phyloP scores from a whole-genome alignment of 2,888 invertebrate genomes.

The Nebria brevicollis region DNA sequence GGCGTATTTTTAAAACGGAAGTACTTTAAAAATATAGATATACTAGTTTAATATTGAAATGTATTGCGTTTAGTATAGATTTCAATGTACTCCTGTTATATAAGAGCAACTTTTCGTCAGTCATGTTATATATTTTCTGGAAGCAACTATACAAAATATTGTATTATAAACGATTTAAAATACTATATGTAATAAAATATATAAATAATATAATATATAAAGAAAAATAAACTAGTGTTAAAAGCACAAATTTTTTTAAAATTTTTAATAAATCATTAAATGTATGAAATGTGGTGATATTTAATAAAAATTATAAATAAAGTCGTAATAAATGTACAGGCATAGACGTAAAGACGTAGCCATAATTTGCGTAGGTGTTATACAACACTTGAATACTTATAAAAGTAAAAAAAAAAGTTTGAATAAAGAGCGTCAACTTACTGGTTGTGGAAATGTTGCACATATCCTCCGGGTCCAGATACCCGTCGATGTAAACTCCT shows the following conservation, averaged over 20 bases:
- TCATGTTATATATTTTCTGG: neutral
- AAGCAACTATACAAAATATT: neutral
- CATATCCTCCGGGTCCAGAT: slow-evolving; percentile 64
- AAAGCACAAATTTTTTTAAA: too few relatives aligned
- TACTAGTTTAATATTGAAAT: neutral
- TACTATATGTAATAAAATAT: too few relatives aligned
- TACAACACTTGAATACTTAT: neutral
- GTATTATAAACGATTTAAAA: too few relatives aligned
- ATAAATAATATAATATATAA: too few relatives aligned
- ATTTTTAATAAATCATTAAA: too few relatives aligned
- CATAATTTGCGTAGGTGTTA: neutral
- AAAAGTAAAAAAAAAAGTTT: neutral
- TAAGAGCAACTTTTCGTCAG: neutral
- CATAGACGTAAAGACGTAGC: neutral
- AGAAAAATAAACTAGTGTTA: too few relatives aligned
- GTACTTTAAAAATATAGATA: neutral
- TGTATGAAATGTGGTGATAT: too few relatives aligned
- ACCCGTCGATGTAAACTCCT: slow-evolving; percentile 65
- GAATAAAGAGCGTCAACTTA: slow-evolving; percentile 55
- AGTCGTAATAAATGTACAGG: too few relatives aligned
- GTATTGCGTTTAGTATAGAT: neutral
- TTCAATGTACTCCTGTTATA: neutral
- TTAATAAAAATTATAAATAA: too few relatives aligned
- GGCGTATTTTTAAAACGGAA: too few relatives aligned
- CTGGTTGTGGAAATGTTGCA: slow-evolving; percentile 64